phyloP scores from a whole-genome alignment of 64 coral and sea anemone species.

The Montipora sp. region DNA sequence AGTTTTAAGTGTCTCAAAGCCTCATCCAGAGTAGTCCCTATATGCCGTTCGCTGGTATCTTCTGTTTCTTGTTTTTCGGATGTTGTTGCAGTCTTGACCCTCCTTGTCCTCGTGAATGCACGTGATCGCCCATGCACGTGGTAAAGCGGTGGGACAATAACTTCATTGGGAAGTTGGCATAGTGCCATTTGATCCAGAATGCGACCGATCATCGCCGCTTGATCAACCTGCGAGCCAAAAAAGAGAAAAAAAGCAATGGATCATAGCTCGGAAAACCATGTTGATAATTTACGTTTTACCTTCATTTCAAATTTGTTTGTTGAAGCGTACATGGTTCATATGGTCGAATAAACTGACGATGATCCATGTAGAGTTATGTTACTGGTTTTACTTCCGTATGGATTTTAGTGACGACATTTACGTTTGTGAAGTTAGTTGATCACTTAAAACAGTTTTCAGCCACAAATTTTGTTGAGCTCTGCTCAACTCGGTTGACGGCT shows the following conservation, averaged over 20 bases:
- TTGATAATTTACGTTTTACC: too few relatives aligned
- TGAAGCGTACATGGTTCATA: too few relatives aligned
- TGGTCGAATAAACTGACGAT: too few relatives aligned
- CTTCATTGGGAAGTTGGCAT: conserved; percentile 21
- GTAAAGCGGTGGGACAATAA: not conserved
- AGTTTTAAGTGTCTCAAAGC: conserved; percentile 76
- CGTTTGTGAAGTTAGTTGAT: too few relatives aligned
- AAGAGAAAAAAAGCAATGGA: not conserved
- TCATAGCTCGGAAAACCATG: too few relatives aligned
- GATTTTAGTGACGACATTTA: too few relatives aligned
- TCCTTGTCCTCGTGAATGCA: conserved; percentile 32
- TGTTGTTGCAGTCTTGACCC: conserved; percentile 49
- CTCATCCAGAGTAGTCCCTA: conserved; percentile 59
- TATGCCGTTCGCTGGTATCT: conserved; percentile 1
- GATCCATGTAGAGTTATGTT: too few relatives aligned
- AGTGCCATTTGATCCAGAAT: conserved; percentile 66
- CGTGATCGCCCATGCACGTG: conserved; percentile 27
- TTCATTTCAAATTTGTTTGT: too few relatives aligned
- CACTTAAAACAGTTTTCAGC: too few relatives aligned
- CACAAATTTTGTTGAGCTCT: too few relatives aligned
- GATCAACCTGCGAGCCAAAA: conserved; percentile 49
- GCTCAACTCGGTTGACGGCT: too few relatives aligned
- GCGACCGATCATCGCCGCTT: conserved; percentile 73
- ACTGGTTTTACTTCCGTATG: too few relatives aligned
- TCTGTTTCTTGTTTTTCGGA: conserved; percentile 21